Base-by-base conservation (phyloP, 2,113 vertebrate genomes). In the Miniopterus natalensis region DNA sequence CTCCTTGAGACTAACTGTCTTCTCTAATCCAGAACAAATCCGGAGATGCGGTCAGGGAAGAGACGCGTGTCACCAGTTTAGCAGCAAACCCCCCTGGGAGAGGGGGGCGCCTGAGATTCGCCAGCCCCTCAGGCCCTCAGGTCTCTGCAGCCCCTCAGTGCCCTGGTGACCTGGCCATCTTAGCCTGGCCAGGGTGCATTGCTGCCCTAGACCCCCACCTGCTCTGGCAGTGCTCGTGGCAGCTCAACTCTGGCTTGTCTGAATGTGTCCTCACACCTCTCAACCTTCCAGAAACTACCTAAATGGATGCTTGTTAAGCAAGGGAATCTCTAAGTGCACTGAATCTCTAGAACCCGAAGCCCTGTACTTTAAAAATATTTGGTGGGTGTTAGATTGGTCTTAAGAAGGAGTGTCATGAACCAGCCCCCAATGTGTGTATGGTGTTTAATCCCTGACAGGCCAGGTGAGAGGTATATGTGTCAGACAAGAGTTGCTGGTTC, bases 1-100 rank as follows among this genome's bases (percentile, higher is more conserved):
- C 63, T 98, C 97, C 88, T 97, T 97, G 95, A 96, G 49, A 98
- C 98, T 98, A 99, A 98, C 98, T 96, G 0, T 98, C 98, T 98
- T 99, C 98, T 99, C 98, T 98, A 97, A 98, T 98, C 98, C 98
- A 99, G 98, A 98, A 97, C 98, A 99, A 98, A 98, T 96, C 98
- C 98, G 96, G 97, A 98, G 97, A 98, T 68, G 98, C 96, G 92
- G 78, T 92, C 97, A 98, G 96, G 98, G 98, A 98, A 98, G 98
- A 98, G 93, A 98, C 98, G 97, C 96, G 80, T 97, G 91, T 97
- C 91, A 98, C 93, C 98, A 96, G 93, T 90, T 97, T 98, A 84
- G 97, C 98, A 96, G 94, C 98, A 92, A 98, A 98, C 95, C 49
- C 96, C 94, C 97, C 94, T 90, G 96, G 87, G 96, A 98, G 98